phyloP scores from a whole-genome alignment of 1,140 invertebrate species.

The Drosophila grimshawi region DNA sequence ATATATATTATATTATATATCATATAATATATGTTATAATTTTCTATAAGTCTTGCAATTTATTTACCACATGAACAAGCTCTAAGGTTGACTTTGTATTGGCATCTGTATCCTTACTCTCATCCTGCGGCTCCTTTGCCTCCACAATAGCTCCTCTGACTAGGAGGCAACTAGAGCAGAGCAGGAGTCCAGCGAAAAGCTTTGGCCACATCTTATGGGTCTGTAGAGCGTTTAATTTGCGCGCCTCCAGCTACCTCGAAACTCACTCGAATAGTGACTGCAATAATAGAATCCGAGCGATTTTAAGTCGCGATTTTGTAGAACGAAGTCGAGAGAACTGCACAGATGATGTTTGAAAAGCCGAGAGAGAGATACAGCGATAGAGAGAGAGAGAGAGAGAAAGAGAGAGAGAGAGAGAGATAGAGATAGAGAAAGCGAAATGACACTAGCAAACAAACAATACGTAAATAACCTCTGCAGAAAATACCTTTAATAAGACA shows the following conservation, averaged over 20 bases:
- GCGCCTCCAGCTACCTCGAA: conserved; percentile 41
- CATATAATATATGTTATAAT: too few species aligned
- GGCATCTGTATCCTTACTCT: conserved; percentile 6
- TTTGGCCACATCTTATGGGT: conserved; percentile 32
- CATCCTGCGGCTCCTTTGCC: conserved; percentile 4
- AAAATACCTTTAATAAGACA: conserved; percentile 22
- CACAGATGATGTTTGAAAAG: conserved; percentile 5
- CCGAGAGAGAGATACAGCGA: conserved; percentile 28
- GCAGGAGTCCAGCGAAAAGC: conserved; percentile 23
- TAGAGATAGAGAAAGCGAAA: too few species aligned
- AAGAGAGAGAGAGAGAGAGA: too few species aligned
- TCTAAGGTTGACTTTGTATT: conserved; percentile 48
- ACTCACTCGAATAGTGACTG: conserved; percentile 60
- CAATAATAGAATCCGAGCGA: conserved; percentile 53
- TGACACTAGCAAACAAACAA: conserved; percentile 11
- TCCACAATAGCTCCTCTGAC: conserved; percentile 34
- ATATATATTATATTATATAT: too few species aligned
- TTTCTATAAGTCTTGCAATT: conserved; percentile 1
- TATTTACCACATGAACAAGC: conserved; percentile 69
- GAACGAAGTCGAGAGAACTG: conserved; percentile 28
- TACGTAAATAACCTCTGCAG: conserved; percentile 28
- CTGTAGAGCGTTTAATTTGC: conserved; percentile 7
- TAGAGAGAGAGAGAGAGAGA: too few species aligned
- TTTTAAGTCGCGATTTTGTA: conserved; percentile 72
- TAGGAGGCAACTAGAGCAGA: conserved; percentile 19